Conservation (phyloP, 2,797 vertebrate species). For the Sebastolobus altivelis region DNA sequence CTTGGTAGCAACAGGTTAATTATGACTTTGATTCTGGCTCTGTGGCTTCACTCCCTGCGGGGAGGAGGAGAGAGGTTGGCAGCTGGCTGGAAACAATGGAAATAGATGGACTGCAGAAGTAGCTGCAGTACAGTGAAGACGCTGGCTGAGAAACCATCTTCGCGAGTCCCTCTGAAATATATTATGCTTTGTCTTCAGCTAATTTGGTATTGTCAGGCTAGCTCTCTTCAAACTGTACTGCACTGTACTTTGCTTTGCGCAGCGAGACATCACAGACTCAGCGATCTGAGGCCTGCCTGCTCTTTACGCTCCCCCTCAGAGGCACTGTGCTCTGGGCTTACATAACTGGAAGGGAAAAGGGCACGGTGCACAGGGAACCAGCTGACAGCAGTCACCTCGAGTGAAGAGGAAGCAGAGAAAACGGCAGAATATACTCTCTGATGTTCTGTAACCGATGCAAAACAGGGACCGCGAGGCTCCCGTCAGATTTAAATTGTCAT, state of each 20-base stretch:
- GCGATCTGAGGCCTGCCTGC: slow-evolving; percentile 52
- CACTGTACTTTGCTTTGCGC: slow-evolving; percentile 2
- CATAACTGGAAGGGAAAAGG: slow-evolving; percentile 61
- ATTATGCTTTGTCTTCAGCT: slow-evolving; percentile 20
- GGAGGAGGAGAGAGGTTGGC: slow-evolving; percentile 20
- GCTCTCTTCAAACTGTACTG: slow-evolving; percentile 13
- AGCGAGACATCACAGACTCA: slow-evolving; percentile 34
- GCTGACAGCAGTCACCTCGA: slow-evolving; percentile 51
- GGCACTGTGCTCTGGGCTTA: slow-evolving; percentile 58
- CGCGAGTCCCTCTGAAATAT: slow-evolving; percentile 14
- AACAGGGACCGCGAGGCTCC: neutral
- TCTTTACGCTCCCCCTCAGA: slow-evolving; percentile 48
- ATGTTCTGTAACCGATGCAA: slow-evolving; percentile 2
- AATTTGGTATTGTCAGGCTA: neutral
- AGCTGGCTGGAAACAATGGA: slow-evolving; percentile 40
- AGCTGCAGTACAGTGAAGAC: slow-evolving; percentile 25
- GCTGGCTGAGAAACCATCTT: slow-evolving; percentile 9
- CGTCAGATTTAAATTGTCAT: neutral
- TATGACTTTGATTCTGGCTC: slow-evolving; percentile 31
- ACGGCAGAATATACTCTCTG: neutral
- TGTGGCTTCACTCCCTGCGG: slow-evolving; percentile 6
- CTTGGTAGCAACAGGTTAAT: slow-evolving; percentile 32
- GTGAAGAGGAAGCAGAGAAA: slow-evolving; percentile 38
- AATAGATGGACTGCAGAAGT: slow-evolving; percentile 31
- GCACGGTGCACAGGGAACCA: slow-evolving; percentile 38